Percentiles rank a stretch among this genome's conserved stretches.
Conservation (phyloP, 2,797 vertebrate species). For the Myiotriccus ornatus region DNA sequence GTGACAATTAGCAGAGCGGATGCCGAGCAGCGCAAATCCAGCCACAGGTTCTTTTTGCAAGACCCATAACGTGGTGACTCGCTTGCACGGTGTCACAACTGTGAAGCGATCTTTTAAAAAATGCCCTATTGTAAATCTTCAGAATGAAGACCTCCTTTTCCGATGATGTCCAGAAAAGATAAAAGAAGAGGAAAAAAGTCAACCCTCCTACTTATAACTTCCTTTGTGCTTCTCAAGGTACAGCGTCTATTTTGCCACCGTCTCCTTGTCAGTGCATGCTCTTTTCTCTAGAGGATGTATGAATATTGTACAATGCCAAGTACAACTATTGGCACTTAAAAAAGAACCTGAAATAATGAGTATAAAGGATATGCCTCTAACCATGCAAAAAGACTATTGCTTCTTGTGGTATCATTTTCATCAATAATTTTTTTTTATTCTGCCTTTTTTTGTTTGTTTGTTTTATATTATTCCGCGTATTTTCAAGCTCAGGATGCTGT, state of each 20-base stretch:
- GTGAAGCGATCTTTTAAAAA: neutral
- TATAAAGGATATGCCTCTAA: neutral
- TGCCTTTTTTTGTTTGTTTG: neutral
- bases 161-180: neutral
- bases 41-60: neutral
- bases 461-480: neutral
- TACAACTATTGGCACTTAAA: neutral
- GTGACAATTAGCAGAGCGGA: neutral
- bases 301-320: neutral
- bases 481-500: neutral
- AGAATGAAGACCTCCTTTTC: neutral
- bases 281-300: neutral
- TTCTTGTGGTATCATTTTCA: constrained; percentile 40
- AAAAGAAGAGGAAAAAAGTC: neutral
- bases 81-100: neutral
- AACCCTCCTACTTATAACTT: neutral
- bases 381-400: neutral
- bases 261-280: neutral
- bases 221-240: neutral
- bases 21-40: neutral
- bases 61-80: neutral
- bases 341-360: constrained; percentile 7
- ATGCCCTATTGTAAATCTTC: neutral
- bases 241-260: neutral
- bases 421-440: neutral